Base-by-base conservation (phyloP, 2,888 invertebrate genomes). In the Philopedon plagiatum region DNA sequence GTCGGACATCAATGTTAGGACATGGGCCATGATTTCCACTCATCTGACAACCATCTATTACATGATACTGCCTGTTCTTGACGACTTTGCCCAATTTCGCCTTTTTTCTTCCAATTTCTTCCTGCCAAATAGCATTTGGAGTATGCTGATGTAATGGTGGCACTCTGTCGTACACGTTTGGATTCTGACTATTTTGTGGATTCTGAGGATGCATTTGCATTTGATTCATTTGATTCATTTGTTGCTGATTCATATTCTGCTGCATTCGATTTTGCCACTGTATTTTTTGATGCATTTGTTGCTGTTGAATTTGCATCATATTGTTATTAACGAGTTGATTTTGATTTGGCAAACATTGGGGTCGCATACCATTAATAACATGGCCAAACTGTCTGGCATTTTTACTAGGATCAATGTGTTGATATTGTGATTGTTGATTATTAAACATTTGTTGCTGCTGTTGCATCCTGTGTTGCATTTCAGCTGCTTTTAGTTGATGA, bases 71-170 rank as follows among this genome's bases (percentile, higher is more conserved):
- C 78, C 87, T 87, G 83, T 88, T 91, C 84, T 90, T 91, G 26
- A 84, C 77, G 11, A 84, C 84, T 81, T 90, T 89, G 18, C 81
- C 81, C 65, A 87, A 87, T 37, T 87, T 87, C 11, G 82, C 80
- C 80, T 92, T 92, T 71, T 89, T 87, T 79, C 90, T 89, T 78
- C 89, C 86, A 19, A 86, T 83, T 76, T 90, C 89, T 67, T 89
- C 89, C 61, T 87, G 86, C 89, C 89, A 90, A 29, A 87, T 84
- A 4, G 87, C 83, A 46, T 88, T 89, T 75, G 89, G 90, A 86
- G 86, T 89, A 86, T 92, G 91, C 80, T 92, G 92, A 76, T 92
- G 92, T 46, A 93, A 83, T 0, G 93, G 93, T 18, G 93, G 93
- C 8, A 93, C 93, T 72, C 93, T 88, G 73, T 93, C 90, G 78